Conservation (phyloP, 2,888 invertebrate genomes). For the Rhimphoctona megacephalus region DNA sequence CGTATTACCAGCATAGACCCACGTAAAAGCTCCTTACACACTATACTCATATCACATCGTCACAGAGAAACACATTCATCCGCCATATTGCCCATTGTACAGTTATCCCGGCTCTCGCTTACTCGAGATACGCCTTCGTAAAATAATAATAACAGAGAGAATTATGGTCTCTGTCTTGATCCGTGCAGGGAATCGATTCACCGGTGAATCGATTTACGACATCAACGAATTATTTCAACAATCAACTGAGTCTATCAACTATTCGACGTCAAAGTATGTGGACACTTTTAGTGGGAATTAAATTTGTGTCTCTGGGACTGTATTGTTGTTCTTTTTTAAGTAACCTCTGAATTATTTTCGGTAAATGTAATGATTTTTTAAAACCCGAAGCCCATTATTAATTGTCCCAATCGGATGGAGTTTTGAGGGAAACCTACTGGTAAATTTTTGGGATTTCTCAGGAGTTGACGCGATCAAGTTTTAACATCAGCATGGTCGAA, state of each 20-base stretch:
- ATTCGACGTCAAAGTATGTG: too few species aligned
- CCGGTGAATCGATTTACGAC: background rate
- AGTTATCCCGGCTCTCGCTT: conserved; percentile 39
- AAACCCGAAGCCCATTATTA: background rate
- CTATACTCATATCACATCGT: too few species aligned
- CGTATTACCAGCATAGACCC: conserved; percentile 25
- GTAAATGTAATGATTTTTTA: background rate
- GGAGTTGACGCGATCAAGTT: too few species aligned
- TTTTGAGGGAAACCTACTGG: too few species aligned
- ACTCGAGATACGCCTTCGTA: conserved; percentile 32
- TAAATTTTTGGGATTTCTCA: background rate
- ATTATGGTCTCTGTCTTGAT: background rate
- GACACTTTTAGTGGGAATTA: too few species aligned
- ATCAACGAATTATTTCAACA: background rate
- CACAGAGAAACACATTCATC: background rate
- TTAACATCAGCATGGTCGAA: background rate
- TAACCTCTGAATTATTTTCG: too few species aligned
- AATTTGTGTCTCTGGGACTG: too few species aligned
- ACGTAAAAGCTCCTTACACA: conserved; percentile 24
- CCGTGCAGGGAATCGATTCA: background rate
- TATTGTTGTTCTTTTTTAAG: too few species aligned
- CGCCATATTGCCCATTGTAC: conserved; percentile 32
- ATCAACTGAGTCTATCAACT: background rate
- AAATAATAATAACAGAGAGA: conserved; percentile 31
- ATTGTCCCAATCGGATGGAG: background rate